Base-by-base conservation (phyloP, 2,797 vertebrate genomes). In the Poecilia wingei region DNA sequence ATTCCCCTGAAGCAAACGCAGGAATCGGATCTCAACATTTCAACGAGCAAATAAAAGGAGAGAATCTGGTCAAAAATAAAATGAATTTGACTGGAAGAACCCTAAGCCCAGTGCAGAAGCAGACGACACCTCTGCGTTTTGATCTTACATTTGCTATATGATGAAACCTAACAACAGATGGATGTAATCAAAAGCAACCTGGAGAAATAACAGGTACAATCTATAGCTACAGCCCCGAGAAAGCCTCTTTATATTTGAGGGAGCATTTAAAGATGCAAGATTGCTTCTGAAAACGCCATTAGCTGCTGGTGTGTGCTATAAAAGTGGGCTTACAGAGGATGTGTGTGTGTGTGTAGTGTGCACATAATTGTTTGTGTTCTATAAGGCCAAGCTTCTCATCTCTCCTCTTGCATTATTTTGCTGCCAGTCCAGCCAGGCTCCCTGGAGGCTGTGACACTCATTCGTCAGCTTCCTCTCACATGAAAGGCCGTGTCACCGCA, bases 1-100 rank as follows among this genome's bases (percentile, higher is more conserved):
- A 99, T 82, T 99, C 98, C 0, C 97, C 98, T 99, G 83, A 0
- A 41, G 64, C 18, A 43, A 51, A 86, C 51, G 74, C 33, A 72
- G 28, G 53, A 70, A 83, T 84, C 78, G 83, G 71, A 82, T 13
- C 59, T 61, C 74, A 46, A 4, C 36, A 39, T 68, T 12, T 68
- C 10, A 28, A 13, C 84, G 55, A 69, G 41, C 25, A 66, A 16
- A 83, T 81, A 71, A 68, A 73, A 73, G 85, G 76, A 79, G 57
- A 77, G 84, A 82, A 87, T 45, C 61, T 77, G 33, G 25, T 82
- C 61, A 82, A 18, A 82, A 18, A 82, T 76, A 84, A 59, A 70
- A 61, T 33, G 41, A 53, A 10, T 72, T 64, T 86, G 82, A 75
- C 31, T 57, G 71, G 74, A 88, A 80, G 16, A 61, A 46, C 61